Evolutionary conservation across 2,888 invertebrate species (phyloP).

Genomic region (Adelognathus sp.): DNA sequence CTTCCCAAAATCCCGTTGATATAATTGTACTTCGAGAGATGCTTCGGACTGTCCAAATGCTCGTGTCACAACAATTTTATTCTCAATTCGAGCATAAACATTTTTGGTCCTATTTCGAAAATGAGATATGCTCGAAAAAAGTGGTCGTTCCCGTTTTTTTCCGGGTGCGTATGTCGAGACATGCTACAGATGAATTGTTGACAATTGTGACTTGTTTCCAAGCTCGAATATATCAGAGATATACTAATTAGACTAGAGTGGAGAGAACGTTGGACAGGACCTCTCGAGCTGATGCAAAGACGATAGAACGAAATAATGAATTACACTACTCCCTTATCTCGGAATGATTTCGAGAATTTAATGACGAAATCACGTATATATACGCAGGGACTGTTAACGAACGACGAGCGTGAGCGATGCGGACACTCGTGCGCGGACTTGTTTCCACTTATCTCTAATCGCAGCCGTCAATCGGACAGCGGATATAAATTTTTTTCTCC

Average conservation of each 20-base stretch:
- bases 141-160: no score
- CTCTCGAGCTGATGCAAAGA: neutral
- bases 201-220: no score
- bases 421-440: constrained; percentile 11
- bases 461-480: constrained; percentile 38
- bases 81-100: no score
- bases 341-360: constrained; percentile 8
- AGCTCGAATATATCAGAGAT: neutral
- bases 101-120: no score
- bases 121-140: no score
- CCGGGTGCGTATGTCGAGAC: no score
- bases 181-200: no score
- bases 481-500: neutral
- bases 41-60: no score
- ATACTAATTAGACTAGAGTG: neutral
- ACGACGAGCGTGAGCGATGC: neutral
- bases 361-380: constrained; percentile 27
- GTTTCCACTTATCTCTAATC: constrained; percentile 50
- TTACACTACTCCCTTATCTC: constrained; percentile 19
- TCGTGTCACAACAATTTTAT: no score
- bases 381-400: neutral
- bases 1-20: no score
- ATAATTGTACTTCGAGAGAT: no score
- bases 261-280: neutral
- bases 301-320: constrained; percentile 14